Evolutionary conservation across 2,113 vertebrate genomes (phyloP), one percentile per base, ranked within the genome.

Genomic region (Burhinus bistriatus): DNA sequence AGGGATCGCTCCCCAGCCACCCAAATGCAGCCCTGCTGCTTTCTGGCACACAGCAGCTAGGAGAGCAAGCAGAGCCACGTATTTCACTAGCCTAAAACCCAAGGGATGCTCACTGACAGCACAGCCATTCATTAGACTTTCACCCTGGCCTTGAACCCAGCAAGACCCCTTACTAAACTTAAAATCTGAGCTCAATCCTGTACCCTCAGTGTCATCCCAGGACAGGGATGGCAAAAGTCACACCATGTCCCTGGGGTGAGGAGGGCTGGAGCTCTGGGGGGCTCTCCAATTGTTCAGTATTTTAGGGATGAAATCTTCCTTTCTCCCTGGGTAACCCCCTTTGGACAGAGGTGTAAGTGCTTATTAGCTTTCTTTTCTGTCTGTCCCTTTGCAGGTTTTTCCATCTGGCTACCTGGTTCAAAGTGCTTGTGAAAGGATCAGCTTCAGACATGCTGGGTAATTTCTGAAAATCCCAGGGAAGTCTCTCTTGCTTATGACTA

Each of bases 211-310:
- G 26, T 42, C 29, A 76, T 11, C 26, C 7, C 19, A 59, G 47
- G 32, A 71, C 12, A 79, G 25, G 47, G 55, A 47, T 9, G 4
- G 11, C 20, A 81, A 38, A 80, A 76, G 14, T 79, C 1, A 0
- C 13, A 19, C 5, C 1, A 0, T 11, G n/a, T 32, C 25, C 34
- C 23, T 3, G 4, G 38, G 15, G 1, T 87, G 36, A 57, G 45
- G 14, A 81, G 17, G 8, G 14, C 36, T 91, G 64, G 15, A 9
- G 2, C 16, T 72, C 59, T 77, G 11, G 2, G 19, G 21, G 22
- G 3, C 8, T 62, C 9, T 62, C 59, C 0, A 0, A 13, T 54
- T 88, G 20, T 55, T 80, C 47, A 20, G 27, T 13, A 27, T 72
- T 93, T 89, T 25, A 91, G 68, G 51, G 15, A 18, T 58, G 21